phyloP scores from a whole-genome alignment of 2,797 vertebrate genomes.

The Enteromius paludinosus region DNA sequence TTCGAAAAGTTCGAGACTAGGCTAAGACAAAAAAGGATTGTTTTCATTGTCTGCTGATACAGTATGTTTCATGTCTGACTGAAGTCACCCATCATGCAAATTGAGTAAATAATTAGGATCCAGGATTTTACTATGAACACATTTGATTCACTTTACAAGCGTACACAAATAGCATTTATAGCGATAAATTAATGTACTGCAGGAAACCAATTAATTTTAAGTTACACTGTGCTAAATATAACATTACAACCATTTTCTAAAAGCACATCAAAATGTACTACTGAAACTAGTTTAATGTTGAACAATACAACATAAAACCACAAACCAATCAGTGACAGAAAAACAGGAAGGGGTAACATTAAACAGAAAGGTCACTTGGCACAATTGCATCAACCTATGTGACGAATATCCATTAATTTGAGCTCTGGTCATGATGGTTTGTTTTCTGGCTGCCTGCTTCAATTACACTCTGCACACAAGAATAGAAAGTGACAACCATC shows the following conservation, averaged over 20 bases:
- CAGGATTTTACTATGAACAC: background rate
- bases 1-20: constrained; percentile 1
- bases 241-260: background rate
- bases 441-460: constrained; percentile 43
- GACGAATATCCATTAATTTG: constrained; percentile 23
- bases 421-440: constrained; percentile 10
- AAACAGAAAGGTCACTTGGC: constrained; percentile 18
- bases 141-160: background rate
- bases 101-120: background rate
- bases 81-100: background rate
- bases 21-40: background rate
- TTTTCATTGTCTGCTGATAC: background rate
- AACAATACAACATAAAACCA: background rate
- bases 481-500: constrained; percentile 53
- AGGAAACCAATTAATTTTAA: background rate
- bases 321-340: background rate
- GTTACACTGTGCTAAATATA: background rate
- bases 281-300: background rate
- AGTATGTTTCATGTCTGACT: background rate
- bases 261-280: background rate
- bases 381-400: constrained; percentile 1
- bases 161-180: background rate
- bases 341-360: constrained; percentile 1
- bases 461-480: constrained; percentile 45
- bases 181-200: background rate